Percentiles rank a stretch among this genome's conserved stretches.
These are phyloP conservation scores for Lithophane socia DNA, from an alignment of 2,888 invertebrate genomes.

Conservation along the genomic window DNA sequence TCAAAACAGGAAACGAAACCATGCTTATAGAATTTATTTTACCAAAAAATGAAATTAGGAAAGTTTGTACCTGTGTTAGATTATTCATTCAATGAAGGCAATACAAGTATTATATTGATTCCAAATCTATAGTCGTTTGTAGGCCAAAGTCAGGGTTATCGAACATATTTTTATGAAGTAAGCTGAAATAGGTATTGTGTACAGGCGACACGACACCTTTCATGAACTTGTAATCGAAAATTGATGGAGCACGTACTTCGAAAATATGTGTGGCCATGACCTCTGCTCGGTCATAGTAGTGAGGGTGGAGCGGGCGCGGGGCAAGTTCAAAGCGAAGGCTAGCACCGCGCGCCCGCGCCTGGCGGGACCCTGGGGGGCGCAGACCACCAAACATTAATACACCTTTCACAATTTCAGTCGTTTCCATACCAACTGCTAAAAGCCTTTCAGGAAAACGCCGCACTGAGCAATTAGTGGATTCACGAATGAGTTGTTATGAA, in stretches of 20 bases:
- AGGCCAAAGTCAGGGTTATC: constrained; percentile 25
- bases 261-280: constrained; percentile 87
- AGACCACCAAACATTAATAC: constrained; percentile 65
- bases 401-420: constrained; percentile 69
- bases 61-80: background rate
- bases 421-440: constrained; percentile 69
- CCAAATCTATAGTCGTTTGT: constrained; percentile 16
- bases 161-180: constrained; percentile 26
- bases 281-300: constrained; percentile 82
- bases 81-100: constrained; percentile 9
- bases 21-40: background rate
- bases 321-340: constrained; percentile 77
- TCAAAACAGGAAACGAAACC: constrained; percentile 18
- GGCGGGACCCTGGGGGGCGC: constrained; percentile 52
- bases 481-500: constrained; percentile 81
- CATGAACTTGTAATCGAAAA: constrained; percentile 68
- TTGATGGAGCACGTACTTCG: constrained; percentile 76
- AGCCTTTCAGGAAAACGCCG: constrained; percentile 64
- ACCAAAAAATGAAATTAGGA: constrained; percentile 10
- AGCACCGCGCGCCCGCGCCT: constrained; percentile 49
- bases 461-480: constrained; percentile 71
- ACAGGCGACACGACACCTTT: constrained; percentile 40
- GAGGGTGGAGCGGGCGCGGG: constrained; percentile 72
- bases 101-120: constrained; percentile 23
- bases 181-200: constrained; percentile 32